Evolutionary conservation across 1,140 invertebrate genomes (phyloP).

Genomic region (Pseudomyrmex cubaensis): DNA sequence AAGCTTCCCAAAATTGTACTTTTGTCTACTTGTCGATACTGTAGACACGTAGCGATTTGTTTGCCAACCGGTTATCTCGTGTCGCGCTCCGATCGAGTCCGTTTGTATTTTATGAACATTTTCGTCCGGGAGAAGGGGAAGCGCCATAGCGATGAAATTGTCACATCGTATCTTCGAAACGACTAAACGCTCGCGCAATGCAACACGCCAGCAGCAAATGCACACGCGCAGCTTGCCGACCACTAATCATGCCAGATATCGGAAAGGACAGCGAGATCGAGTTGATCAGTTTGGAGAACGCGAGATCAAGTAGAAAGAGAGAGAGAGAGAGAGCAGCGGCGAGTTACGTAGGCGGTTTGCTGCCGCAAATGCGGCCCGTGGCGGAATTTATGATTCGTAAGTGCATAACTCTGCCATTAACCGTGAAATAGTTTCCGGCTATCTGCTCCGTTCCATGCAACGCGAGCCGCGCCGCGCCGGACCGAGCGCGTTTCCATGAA

Average conservation of each 20-base stretch:
- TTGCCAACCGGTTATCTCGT: constrained; percentile 2
- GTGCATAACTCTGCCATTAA: constrained; percentile 77
- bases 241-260: constrained; percentile 53
- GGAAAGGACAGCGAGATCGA: constrained; percentile 48
- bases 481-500: constrained; percentile 22
- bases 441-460: constrained; percentile 65
- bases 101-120: neutral
- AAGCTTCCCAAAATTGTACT: constrained; percentile 39
- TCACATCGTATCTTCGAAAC: neutral
- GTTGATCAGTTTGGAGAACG: constrained; percentile 62
- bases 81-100: neutral
- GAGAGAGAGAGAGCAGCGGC: neutral
- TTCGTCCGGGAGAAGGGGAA: neutral
- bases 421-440: constrained; percentile 77
- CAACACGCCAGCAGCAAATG: neutral
- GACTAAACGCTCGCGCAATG: neutral
- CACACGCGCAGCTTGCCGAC: neutral
- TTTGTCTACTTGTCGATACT: constrained; percentile 6
- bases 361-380: constrained; percentile 69
- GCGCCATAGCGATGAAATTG: neutral
- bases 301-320: constrained; percentile 9
- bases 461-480: constrained; percentile 29
- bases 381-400: constrained; percentile 77
- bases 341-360: constrained; percentile 49
- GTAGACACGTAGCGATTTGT: constrained; percentile 32